Conservation (phyloP, 2,797 vertebrate species). For the Sebastolobus alascanus region DNA sequence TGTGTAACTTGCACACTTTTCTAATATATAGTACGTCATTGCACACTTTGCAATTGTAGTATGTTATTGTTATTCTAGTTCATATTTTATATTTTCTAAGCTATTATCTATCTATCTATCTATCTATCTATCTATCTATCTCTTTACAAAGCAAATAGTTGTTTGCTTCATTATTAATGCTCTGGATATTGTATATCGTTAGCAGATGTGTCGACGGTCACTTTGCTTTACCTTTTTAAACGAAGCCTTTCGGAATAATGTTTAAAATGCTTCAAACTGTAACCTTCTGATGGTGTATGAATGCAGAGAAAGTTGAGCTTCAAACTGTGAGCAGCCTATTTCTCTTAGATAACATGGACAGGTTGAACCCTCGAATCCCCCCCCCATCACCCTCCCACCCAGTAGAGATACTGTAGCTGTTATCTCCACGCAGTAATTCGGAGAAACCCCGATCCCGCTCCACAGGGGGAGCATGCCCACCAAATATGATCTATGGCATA, state of each 20-base stretch:
- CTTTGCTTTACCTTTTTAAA: not conserved
- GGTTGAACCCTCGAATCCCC: conserved; percentile 11
- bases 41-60: too few relatives aligned
- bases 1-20: too few relatives aligned
- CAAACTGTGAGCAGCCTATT: conserved; percentile 13
- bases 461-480: conserved; percentile 71
- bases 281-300: not conserved
- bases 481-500: conserved; percentile 86
- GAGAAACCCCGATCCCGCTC: conserved; percentile 64
- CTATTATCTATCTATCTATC: too few relatives aligned
- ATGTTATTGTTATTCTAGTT: too few relatives aligned
- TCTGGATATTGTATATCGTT: too few relatives aligned
- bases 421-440: conserved; percentile 59
- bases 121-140: too few relatives aligned
- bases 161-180: too few relatives aligned
- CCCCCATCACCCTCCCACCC: not conserved
- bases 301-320: not conserved
- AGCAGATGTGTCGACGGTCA: not conserved
- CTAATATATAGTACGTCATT: too few relatives aligned
- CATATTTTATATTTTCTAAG: too few relatives aligned
- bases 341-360: conserved; percentile 34
- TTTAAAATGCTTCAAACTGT: not conserved
- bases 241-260: not conserved
- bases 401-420: conserved; percentile 44
- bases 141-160: too few relatives aligned